A percentile compares a stretch with the other conserved stretches of the same genome.
Conservation (phyloP, 1,140 invertebrate species). For the Pogonognathellus flavescens region DNA sequence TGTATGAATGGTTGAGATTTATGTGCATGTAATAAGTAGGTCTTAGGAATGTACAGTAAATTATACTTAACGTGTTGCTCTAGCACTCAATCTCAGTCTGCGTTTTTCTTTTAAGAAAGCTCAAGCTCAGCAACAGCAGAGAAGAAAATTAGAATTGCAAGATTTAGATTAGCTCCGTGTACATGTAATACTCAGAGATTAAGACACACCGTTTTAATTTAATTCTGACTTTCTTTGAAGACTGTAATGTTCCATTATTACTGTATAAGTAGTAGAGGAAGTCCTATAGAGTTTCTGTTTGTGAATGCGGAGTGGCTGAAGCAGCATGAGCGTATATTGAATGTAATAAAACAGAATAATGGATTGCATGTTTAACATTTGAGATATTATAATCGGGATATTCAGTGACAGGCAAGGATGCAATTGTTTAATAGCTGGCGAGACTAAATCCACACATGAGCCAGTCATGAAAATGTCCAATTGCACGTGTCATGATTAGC, state of each 20-base stretch:
- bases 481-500: slow-evolving; percentile 50
- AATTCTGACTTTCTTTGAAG: slow-evolving; percentile 35
- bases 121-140: not conserved
- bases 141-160: slow-evolving; percentile 6
- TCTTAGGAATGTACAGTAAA: slow-evolving; percentile 4
- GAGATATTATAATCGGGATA: slow-evolving; percentile 50
- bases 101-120: not conserved
- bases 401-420: slow-evolving; percentile 47
- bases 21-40: not conserved
- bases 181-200: not conserved
- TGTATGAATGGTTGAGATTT: not conserved
- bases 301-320: not conserved
- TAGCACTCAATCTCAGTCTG: slow-evolving; percentile 35
- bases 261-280: not conserved
- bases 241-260: slow-evolving; percentile 5
- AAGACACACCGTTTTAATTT: slow-evolving; percentile 35
- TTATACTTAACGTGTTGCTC: slow-evolving; percentile 28
- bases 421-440: slow-evolving; percentile 38
- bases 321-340: not conserved
- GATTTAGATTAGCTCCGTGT: not conserved
- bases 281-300: not conserved
- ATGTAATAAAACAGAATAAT: slow-evolving; percentile 15
- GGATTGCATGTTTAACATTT: slow-evolving; percentile 45
- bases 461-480: slow-evolving; percentile 49
- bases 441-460: slow-evolving; percentile 39